Base-by-base conservation (phyloP, 2,797 vertebrate species). In the Ceryle rudis region DNA sequence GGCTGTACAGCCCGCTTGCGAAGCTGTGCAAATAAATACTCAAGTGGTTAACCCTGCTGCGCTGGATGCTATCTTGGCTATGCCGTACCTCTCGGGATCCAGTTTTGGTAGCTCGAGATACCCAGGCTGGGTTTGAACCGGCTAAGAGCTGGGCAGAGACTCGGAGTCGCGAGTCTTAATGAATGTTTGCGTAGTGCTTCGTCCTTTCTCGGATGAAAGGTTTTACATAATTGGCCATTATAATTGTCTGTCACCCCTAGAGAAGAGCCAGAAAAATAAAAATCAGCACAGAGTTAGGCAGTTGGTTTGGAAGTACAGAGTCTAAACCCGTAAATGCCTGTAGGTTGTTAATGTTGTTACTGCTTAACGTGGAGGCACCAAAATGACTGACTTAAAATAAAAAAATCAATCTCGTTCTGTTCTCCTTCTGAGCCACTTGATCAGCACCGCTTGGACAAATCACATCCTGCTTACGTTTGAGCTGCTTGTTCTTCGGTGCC, bases 161-260 rank as follows among this genome's bases (percentile, higher is more conserved):
- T 94, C 6, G 11, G 10, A 55, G 54, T 62, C 20, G 19, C 6
- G 58, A 91, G 89, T 39, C 91, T 55, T 89, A 93, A 89, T 89
- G 85, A 89, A 73, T 83, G 82, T 83, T 95, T 93, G 82, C 11
- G 23, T 69, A 66, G 94, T 0, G 65, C 75, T 82, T 61, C 44
- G 28, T 82, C 83, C 88, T 86, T 80, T 79, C 81, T 86, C 47
- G 92, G 90, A 60, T 90, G 84, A 87, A 93, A 89, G 95, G 73
- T 70, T 89, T 92, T 82, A 60, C 91, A 86, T 96, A 97, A 95
- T 94, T 80, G 86, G 42, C 81, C 64, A 66, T 94, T 93, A 60
- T 70, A 82, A 85, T 93, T 87, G 93, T 92, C 93, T 94, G 92
- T 94, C 89, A 82, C 74, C 78, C 86, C 78, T 60, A 31, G 39